These are phyloP conservation scores for Macaria liturata DNA, from an alignment of 2,888 invertebrate species.

Conservation along the genomic window DNA sequence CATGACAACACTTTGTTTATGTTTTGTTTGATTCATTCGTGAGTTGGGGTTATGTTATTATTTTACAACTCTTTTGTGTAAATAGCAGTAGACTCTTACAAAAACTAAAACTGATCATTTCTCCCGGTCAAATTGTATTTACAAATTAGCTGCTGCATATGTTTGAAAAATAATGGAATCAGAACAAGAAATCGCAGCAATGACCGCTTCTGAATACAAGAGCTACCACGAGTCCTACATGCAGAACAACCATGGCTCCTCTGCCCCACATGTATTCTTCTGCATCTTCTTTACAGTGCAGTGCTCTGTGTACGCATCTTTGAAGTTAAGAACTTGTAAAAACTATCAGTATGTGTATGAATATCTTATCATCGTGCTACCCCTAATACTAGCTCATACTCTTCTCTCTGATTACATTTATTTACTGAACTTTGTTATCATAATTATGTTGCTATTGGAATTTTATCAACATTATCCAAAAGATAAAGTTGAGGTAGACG, in stretches of 20 bases:
- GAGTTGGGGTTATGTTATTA: neutral
- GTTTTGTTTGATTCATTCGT: neutral
- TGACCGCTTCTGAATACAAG: slow-evolving; percentile 70
- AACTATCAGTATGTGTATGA: slow-evolving; percentile 71
- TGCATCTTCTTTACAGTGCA: slow-evolving; percentile 69
- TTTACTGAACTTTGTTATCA: slow-evolving; percentile 53
- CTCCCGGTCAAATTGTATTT: too few relatives aligned
- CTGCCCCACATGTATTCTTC: slow-evolving; percentile 74
- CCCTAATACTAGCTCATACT: slow-evolving; percentile 83
- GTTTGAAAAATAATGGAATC: slow-evolving; percentile 19
- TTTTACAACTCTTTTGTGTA: neutral
- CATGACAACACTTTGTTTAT: slow-evolving; percentile 6
- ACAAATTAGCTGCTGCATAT: neutral
- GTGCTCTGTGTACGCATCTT: slow-evolving; percentile 55
- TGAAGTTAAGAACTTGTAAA: slow-evolving; percentile 38
- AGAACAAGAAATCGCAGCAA: slow-evolving; percentile 28
- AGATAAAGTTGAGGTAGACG: slow-evolving; percentile 37
- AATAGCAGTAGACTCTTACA: too few relatives aligned
- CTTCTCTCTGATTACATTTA: slow-evolving; percentile 64
- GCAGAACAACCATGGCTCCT: slow-evolving; percentile 81
- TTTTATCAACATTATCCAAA: slow-evolving; percentile 19
- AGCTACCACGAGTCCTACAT: slow-evolving; percentile 77
- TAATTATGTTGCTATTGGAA: slow-evolving; percentile 46
- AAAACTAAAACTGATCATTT: too few relatives aligned
- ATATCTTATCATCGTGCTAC: slow-evolving; percentile 80